Conservation (phyloP, 2,797 vertebrate species). For the Hybognathus amarus region DNA sequence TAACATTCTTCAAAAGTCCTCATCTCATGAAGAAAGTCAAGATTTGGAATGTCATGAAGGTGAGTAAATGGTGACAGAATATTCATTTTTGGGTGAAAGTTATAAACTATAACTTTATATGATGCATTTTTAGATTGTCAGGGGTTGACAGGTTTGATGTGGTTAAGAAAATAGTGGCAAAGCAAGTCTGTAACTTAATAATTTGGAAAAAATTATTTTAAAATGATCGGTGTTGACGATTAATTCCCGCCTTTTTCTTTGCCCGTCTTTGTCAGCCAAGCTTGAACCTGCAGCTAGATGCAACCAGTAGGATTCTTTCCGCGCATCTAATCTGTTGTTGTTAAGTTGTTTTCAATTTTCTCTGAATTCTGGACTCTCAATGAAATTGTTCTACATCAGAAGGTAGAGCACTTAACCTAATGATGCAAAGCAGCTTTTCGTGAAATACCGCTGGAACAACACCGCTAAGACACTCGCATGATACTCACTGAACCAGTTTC, state of each 20-base stretch:
- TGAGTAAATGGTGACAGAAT: neutral
- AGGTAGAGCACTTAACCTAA: conserved; percentile 24
- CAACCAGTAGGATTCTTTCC: neutral
- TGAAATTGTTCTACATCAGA: conserved; percentile 14
- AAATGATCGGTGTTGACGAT: neutral
- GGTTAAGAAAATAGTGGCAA: neutral
- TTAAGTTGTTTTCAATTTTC: neutral
- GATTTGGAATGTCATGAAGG: neutral
- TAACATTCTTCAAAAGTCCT: too few relatives aligned
- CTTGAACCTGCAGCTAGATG: neutral
- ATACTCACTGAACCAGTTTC: conserved; percentile 2
- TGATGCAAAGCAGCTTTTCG: conserved; percentile 32
- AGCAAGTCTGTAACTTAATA: neutral
- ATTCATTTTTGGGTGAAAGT: neutral
- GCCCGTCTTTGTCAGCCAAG: neutral
- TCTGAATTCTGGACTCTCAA: neutral
- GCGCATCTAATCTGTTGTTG: conserved; percentile 8
- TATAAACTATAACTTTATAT: neutral
- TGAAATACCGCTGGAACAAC: neutral
- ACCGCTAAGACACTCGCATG: neutral
- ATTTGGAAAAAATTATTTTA: neutral
- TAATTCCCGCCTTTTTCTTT: neutral
- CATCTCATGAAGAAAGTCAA: neutral
- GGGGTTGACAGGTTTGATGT: neutral
- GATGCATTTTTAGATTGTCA: neutral